Conservation (phyloP, 2,113 vertebrate species). For the Diadophis punctatus region DNA sequence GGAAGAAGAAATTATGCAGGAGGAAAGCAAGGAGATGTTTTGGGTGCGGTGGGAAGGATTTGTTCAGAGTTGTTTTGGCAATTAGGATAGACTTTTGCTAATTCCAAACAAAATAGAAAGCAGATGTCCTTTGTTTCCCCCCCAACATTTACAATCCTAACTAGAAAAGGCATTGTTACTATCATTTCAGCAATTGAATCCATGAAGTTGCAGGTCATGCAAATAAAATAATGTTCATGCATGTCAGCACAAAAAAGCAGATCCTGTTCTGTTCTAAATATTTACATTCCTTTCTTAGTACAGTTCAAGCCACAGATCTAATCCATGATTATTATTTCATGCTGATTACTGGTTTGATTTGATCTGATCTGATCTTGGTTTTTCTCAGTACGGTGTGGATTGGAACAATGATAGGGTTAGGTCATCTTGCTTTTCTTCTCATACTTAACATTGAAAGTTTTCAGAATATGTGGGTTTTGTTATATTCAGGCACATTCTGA, state of each 20-base stretch:
- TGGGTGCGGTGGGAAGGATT: background rate
- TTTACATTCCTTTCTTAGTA: background rate
- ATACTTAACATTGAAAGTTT: background rate
- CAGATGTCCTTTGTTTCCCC: background rate
- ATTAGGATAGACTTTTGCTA: background rate
- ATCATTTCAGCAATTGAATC: background rate
- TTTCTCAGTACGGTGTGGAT: background rate
- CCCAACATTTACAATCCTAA: background rate
- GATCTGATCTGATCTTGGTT: background rate
- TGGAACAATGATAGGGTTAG: background rate
- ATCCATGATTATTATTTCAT: background rate
- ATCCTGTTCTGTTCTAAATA: background rate
- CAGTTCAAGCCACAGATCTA: background rate
- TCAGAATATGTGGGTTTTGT: background rate
- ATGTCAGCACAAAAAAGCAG: background rate
- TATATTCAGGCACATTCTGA: background rate
- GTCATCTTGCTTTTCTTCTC: background rate
- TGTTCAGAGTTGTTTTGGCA: constrained; percentile 18
- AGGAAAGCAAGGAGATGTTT: background rate
- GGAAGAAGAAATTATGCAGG: background rate
- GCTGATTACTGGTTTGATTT: background rate
- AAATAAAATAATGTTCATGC: background rate
- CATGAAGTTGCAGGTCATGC: background rate
- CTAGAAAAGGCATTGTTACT: background rate
- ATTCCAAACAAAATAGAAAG: constrained; percentile 31